Base-by-base conservation (phyloP, 2,888 invertebrate genomes). In the Osmoderma eremita region DNA sequence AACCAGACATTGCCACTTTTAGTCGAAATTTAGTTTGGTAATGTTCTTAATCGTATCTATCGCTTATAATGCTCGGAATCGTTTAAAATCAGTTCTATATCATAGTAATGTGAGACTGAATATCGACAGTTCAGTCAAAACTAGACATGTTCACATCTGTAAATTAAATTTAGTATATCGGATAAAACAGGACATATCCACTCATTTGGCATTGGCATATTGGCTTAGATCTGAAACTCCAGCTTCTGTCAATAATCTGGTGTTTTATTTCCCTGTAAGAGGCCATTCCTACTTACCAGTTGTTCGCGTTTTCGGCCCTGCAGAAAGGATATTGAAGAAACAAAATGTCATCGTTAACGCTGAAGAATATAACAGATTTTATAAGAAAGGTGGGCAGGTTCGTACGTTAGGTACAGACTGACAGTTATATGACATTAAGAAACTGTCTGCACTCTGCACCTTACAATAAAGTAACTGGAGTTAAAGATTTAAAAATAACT, bases 211-310 rank as follows among this genome's bases (percentile, higher is more conserved):
- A n/a, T n/a, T n/a, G n/a, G n/a, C 41, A 64, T 54, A 53, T 39
- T 68, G 24, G 58, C 56, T 48, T 45, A 38, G 24, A 24, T 4
- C 3, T 20, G 54, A 61, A 24, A 38, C 66, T 41, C 64, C 62
- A 45, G 61, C 42, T 24, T 41, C 41, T 63, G 13, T 68, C 6
- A 63, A 54, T 39, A 13, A 54, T 50, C 50, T 38, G 22, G 49
- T 10, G 18, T 64, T 38, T 53, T 53, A 30, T 69, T 61, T 67
- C 69, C 65, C 12, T 63, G 63, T 24, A 12, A 62, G 41, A 65
- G 67, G n/a, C n/a, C 66, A 69, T 48, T 45, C 15, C 38, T 67
- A 54, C 20, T 24, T 69, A 13, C 63, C 69, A 24, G 63, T 53
- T 6, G 67, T 67, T 24, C 17, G 63, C 17, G 58, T 61, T 50